A percentile compares a stretch with the other conserved stretches of the same genome.
phyloP scores from a whole-genome alignment of 2,113 vertebrate species.

The Boulengeromyrus knoepffleri region DNA sequence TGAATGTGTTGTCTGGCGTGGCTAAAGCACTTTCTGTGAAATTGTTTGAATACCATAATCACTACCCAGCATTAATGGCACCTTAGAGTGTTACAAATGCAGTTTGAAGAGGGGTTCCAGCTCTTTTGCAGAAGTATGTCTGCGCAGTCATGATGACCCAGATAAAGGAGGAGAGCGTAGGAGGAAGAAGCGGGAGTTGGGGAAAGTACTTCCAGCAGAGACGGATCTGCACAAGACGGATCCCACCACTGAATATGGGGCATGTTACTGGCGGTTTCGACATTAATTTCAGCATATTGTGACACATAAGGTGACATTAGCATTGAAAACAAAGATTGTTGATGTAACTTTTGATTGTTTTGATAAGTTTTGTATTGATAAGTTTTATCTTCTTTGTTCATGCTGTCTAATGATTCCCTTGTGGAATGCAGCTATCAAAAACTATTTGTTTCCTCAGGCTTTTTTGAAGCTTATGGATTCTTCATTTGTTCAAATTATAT shows the following conservation, averaged over 20 bases:
- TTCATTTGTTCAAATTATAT: not conserved
- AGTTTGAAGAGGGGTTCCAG: not conserved
- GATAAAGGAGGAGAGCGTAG: constrained; percentile 8
- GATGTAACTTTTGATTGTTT: not conserved
- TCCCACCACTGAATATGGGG: not conserved
- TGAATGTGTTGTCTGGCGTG: not conserved
- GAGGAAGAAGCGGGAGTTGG: not conserved
- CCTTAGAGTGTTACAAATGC: not conserved
- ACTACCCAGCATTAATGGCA: not conserved
- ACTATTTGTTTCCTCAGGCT: not conserved
- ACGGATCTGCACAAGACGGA: not conserved
- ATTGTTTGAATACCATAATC: not conserved
- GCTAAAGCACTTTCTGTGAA: not conserved
- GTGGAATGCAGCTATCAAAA: not conserved
- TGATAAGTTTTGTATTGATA: not conserved
- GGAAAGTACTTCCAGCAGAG: not conserved
- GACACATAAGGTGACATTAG: not conserved
- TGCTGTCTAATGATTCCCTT: not conserved
- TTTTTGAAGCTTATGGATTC: not conserved
- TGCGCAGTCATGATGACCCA: constrained; percentile 13
- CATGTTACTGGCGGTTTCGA: not conserved
- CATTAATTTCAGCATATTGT: not conserved
- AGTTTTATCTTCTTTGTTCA: not conserved
- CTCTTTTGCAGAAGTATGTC: not conserved
- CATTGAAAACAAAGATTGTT: too few relatives aligned